These are phyloP conservation scores for Cirrhinus mrigala DNA, from an alignment of 2,797 vertebrate species.

Conservation along the genomic window DNA sequence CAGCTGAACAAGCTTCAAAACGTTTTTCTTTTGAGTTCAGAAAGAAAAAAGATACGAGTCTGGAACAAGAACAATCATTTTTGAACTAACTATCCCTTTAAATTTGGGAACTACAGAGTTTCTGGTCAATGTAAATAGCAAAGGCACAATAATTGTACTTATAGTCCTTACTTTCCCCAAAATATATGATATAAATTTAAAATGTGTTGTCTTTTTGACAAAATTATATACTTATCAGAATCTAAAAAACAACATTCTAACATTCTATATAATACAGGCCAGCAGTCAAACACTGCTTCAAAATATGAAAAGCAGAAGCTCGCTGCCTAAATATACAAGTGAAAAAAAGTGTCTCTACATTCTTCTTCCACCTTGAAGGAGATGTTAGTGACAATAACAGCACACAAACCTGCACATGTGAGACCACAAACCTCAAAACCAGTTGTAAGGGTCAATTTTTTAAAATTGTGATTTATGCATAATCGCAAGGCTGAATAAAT, in stretches of 20 bases:
- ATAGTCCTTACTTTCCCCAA: slow-evolving; percentile 13
- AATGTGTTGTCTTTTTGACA: not conserved
- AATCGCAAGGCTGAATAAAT: too few relatives aligned
- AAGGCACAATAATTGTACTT: slow-evolving; percentile 21
- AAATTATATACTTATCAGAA: not conserved
- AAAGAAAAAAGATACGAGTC: not conserved
- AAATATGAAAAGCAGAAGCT: slow-evolving; percentile 18
- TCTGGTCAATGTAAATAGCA: not conserved
- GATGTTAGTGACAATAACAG: slow-evolving; percentile 11
- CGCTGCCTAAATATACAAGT: slow-evolving; percentile 8
- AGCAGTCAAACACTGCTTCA: slow-evolving; percentile 19
- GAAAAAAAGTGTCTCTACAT: slow-evolving; percentile 38
- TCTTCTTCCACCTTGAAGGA: slow-evolving; percentile 33
- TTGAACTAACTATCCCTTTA: not conserved
- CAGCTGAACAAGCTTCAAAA: not conserved
- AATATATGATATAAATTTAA: not conserved
- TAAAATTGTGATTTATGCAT: too few relatives aligned
- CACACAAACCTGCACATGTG: not conserved
- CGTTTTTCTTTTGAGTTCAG: not conserved
- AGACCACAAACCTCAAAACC: too few relatives aligned
- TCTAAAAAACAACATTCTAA: not conserved
- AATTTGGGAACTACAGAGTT: not conserved
- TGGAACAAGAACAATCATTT: not conserved
- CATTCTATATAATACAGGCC: not conserved
- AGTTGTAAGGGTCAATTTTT: too few relatives aligned